Base-by-base conservation (phyloP, 2,888 invertebrate species). In the Nycteola revayana region DNA sequence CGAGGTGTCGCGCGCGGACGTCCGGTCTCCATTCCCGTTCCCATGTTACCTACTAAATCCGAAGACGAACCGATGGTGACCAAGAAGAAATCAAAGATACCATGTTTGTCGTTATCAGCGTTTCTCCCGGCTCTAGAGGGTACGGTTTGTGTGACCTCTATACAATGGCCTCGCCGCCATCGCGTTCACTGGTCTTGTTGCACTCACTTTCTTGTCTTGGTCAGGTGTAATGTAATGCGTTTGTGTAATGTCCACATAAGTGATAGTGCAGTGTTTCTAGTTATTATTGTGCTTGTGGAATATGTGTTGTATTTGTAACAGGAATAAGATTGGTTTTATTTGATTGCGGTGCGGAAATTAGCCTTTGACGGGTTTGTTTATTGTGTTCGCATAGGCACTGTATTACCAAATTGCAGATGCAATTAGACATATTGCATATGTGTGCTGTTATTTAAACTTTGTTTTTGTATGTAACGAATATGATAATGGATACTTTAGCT, bases 61-160 rank as follows among this genome's bases (percentile, higher is more conserved):
- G 82, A 81, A 47, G 80, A 81, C 70, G 86, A 85, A 49, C 68
- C 78, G 32, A 84, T 86, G 83, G 86, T 87, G 46, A 74, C 81
- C 67, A 88, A 88, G 75, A 88, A 87, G 82, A 86, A 86, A 60
- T 82, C 79, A 32, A 87, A 85, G 75, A 86, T 88, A 78, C 85
- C 88, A 73, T 88, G 88, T 60, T 74, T 88, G 42, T 87, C 88
- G 45, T 66, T 88, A 48, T 79, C 86, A 9, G 78, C 87, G 40
- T 83, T 88, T 62, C 82, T 88, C 41, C 88, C 88, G 56, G 85
- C 85, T 36, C 58, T 88, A 63, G 88, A 88, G 87, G 88, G 88
- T 88, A 86, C 74, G 69, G 57, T 56, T 49, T 35, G 49, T 51
- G 46, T 81, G 83, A 83, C 85, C 83, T 86, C 74, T 74, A 75